Evolutionary conservation across 2,888 invertebrate species (phyloP).

Genomic region (Pheosia gnoma): DNA sequence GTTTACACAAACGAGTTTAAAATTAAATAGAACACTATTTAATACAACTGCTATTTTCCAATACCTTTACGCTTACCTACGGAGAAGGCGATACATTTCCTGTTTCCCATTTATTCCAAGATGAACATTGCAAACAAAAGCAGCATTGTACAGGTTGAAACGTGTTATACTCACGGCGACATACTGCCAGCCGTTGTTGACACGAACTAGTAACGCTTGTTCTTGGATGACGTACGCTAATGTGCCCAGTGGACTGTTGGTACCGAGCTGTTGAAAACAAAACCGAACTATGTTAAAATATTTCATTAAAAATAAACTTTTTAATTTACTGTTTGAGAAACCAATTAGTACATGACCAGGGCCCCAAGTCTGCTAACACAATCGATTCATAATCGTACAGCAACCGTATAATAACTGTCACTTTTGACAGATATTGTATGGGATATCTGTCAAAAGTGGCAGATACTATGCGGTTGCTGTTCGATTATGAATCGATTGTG

Average conservation of each 20-base stretch:
- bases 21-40: no score
- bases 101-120: background rate
- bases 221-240: constrained; percentile 96
- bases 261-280: constrained; percentile 63
- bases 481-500: no score
- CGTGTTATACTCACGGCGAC: constrained; percentile 89
- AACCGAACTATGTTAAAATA: background rate
- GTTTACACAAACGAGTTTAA: no score
- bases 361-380: no score
- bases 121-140: background rate
- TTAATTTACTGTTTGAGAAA: background rate
- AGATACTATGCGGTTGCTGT: no score
- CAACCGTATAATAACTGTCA: no score
- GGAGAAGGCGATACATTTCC: background rate
- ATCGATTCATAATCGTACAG: no score
- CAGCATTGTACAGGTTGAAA: constrained; percentile 1
- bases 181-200: constrained; percentile 97
- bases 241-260: constrained; percentile 88
- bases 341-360: no score
- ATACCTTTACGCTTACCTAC: no score
- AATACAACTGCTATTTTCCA: no score
- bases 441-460: no score
- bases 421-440: no score
- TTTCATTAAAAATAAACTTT: background rate
- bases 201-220: constrained; percentile 94